These are phyloP conservation scores for Cynoglossus semilaevis DNA, from an alignment of 2,113 vertebrate genomes.

Conservation along the genomic window DNA sequence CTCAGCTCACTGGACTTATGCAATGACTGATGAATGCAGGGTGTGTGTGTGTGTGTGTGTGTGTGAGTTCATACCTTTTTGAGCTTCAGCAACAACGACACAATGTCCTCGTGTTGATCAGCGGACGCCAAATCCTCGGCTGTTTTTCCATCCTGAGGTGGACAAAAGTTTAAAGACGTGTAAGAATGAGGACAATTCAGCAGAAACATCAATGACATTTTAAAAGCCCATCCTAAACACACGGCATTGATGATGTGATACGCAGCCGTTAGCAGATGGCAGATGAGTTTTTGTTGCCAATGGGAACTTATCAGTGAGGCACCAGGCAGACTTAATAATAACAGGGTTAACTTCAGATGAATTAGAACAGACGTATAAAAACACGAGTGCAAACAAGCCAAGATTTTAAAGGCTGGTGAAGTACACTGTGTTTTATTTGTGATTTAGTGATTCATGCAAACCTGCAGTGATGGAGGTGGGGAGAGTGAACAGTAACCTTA, in stretches of 20 bases:
- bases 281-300: too few relatives aligned
- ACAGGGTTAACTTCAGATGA: too few relatives aligned
- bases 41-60: background rate
- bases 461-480: too few relatives aligned
- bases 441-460: too few relatives aligned
- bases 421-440: too few relatives aligned
- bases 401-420: too few relatives aligned
- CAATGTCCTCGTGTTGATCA: constrained; percentile 85
- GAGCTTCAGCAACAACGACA: constrained; percentile 84
- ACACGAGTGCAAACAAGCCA: too few relatives aligned
- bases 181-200: background rate
- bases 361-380: too few relatives aligned
- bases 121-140: constrained; percentile 88
- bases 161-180: background rate
- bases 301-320: too few relatives aligned
- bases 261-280: background rate
- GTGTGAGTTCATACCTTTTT: constrained; percentile 82
- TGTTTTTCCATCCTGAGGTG: constrained; percentile 88
- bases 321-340: too few relatives aligned
- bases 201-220: background rate
- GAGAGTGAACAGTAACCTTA: too few relatives aligned
- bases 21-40: background rate
- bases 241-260: too few relatives aligned
- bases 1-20: constrained; percentile 43
- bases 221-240: background rate